These are phyloP conservation scores for Saguinus imperator DNA, from an alignment of 2,113 vertebrate genomes.

Conservation along the genomic window DNA sequence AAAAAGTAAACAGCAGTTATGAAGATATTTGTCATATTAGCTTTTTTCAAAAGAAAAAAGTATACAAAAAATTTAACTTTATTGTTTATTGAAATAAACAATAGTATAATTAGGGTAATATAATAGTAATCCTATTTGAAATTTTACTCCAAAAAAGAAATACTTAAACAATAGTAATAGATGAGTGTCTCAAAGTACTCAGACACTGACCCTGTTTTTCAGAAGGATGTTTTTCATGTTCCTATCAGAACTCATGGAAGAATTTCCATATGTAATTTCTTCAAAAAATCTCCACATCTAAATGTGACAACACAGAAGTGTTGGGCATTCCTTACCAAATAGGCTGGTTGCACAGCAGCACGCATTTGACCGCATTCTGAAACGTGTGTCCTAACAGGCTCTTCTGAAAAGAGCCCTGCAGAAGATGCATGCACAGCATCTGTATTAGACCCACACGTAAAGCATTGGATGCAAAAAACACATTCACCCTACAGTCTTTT, in stretches of 20 bases:
- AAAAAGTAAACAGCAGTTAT: background rate
- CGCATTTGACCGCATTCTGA: background rate
- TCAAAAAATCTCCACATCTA: background rate
- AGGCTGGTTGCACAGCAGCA: background rate
- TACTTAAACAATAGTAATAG: background rate
- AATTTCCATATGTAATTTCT: constrained; percentile 26
- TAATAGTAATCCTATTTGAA: background rate
- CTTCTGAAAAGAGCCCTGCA: background rate
- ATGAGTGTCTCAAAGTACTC: background rate
- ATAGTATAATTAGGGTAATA: background rate
- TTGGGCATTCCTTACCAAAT: background rate
- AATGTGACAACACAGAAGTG: background rate
- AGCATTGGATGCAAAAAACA: accelerated
- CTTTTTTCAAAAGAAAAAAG: background rate
- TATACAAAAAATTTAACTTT: background rate
- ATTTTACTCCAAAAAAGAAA: background rate
- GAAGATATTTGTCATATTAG: background rate
- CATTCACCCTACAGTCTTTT: accelerated
- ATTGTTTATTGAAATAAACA: background rate
- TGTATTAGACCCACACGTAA: background rate
- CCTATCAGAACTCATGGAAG: background rate
- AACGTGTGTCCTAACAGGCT: background rate
- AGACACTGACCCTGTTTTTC: background rate
- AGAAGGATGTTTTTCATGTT: constrained; percentile 5
- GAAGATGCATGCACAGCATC: background rate